Base-by-base conservation (phyloP, 1,140 invertebrate genomes). In the Eubasilissa regina region DNA sequence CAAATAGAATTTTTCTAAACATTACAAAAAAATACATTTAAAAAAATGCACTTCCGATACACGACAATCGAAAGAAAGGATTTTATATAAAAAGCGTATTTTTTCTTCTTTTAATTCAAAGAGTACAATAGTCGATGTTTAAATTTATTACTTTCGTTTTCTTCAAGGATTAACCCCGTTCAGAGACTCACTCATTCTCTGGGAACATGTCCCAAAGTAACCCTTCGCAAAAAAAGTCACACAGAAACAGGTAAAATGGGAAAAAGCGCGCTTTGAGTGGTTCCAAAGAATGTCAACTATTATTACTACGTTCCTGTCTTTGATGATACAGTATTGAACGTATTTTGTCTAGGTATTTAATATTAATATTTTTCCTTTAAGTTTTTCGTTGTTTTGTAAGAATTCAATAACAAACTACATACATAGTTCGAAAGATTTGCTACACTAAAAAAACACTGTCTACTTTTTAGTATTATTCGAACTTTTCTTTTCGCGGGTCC, bases 131-230 rank as follows among this genome's bases (percentile, higher is more conserved):
- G 25, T 35, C 13, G 19, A 21, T 43, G 7, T 53, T 21, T 15
- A 13, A 70, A 70, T 70, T 53, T 73, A 55, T 73, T 53, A 73
- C 68, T 73, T 73, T 73, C 68, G 12, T 53, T 73, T 55, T 73
- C 68, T 53, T 13, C n/a, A 21, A 10, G 48, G 25, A 35, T 55
- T 35, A 51, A 55, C n/a, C 21, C 35, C 48, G 13, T 53, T 53
- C 19, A 73, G 11, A 45, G 21, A 51, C n/a, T 51, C n/a, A 13
- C 11, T 15, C 48, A 51, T 35, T 35, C 25, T 62, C 35, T n/a
- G 60, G 11, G 60, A 35, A 62, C 8, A 47, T 68, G 64, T 68
- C 44, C 44, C 10, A 19, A 68, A 68, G 15, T 44, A 68, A 68
- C 64, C 44, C 43, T 68, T 68, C 47, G 44, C 0, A 8, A 68